Evolutionary conservation across 1,140 invertebrate species (phyloP), one percentile per base, ranked within the genome.

Genomic region (Drosophila seguyi): DNA sequence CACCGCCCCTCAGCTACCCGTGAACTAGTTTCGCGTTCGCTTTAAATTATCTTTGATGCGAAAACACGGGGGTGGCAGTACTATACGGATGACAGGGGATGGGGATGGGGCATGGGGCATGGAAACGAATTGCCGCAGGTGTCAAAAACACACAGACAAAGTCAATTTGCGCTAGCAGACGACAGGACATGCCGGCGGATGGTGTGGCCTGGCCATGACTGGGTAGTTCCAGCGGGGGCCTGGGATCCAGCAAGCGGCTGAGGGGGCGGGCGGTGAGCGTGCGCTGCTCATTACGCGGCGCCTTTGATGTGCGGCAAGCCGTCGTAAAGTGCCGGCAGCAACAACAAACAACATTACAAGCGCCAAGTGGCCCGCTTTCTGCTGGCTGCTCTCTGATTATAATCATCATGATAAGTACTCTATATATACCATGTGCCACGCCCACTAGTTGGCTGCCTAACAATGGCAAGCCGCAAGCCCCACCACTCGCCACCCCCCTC

Each of bases 111-210:
- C 7, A 25, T 27, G 58, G 63, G 75, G 57, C 44, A 63, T 61
- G 66, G 65, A 77, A 90, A 88, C 73, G 84, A 90, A 88, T 90
- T 88, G 84, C 84, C 84, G 84, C 84, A 88, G 84, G 84, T 88
- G 84, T 88, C 81, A 84, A 90, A 88, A 87, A 84, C 81, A 88
- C 84, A 88, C 84, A 88, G 84, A 88, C 84, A 88, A 88, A 88
- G 84, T 88, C 84, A 88, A 88, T 88, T 88, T 90, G 81, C 80
- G 71, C 73, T 80, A 68, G 76, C 69, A 83, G 83, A 80, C 69
- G 60, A 69, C 59, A 65, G 75, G 41, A 67, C 44, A 60, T 67
- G 61, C 61, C 66, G 62, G 61, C 61, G 38, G 29, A 65, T 27
- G 25, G 47, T 25, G 29, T 34, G 52, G 45, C 29, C 22, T 36